Conservation (phyloP, 2,113 vertebrate genomes). For the Sinocyclocheilus maitianheensis region DNA sequence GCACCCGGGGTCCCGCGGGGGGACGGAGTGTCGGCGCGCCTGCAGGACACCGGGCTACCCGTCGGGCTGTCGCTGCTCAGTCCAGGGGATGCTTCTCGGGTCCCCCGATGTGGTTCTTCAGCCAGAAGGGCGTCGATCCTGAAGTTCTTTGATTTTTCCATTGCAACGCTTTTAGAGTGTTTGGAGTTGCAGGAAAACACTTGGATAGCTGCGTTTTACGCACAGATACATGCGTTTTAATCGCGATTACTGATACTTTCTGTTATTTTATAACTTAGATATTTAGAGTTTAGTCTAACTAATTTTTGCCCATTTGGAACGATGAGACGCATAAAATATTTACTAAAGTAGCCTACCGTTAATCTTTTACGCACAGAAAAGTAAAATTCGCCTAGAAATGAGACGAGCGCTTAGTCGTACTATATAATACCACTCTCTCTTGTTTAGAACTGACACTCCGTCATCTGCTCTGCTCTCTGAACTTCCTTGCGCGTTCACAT, state of each 20-base stretch:
- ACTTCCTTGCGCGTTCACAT: constrained; percentile 49
- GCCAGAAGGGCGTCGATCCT: constrained; percentile 80
- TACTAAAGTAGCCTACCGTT: background rate
- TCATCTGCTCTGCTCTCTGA: constrained; percentile 45
- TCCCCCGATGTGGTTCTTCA: constrained; percentile 67
- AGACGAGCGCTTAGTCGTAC: background rate
- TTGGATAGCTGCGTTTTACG: constrained; percentile 6
- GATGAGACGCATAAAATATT: background rate
- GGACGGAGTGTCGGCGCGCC: constrained; percentile 70
- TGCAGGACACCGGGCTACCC: constrained; percentile 71
- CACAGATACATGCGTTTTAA: constrained; percentile 10
- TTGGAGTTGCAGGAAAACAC: background rate
- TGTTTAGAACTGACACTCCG: constrained; percentile 49
- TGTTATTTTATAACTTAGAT: background rate
- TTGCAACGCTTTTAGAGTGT: constrained; percentile 43
- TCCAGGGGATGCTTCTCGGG: constrained; percentile 65
- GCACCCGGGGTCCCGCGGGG: constrained; percentile 58
- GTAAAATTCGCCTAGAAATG: background rate
- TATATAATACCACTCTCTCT: background rate
- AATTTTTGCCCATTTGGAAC: background rate
- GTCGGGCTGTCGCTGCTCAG: constrained; percentile 69
- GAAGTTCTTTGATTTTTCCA: constrained; percentile 85
- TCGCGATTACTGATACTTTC: background rate
- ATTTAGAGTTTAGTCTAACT: background rate
- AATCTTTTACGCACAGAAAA: background rate